Percentiles rank a stretch among this genome's conserved stretches.
These are phyloP conservation scores for Pocillopora verrucosa DNA, from an alignment of 64 coral and sea anemone species.

Conservation along the genomic window DNA sequence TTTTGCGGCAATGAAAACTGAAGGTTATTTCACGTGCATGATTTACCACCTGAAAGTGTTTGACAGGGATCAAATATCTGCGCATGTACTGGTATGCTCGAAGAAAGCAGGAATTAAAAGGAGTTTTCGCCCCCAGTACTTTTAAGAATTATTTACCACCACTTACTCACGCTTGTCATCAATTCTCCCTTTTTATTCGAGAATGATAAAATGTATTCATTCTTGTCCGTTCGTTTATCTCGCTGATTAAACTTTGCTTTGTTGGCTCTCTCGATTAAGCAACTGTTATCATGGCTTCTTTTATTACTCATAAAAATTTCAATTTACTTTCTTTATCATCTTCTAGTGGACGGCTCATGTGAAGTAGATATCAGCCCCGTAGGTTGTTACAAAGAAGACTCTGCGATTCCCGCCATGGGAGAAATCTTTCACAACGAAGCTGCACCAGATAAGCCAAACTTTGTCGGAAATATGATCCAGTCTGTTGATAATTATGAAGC, in stretches of 20 bases:
- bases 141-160: no score
- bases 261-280: not conserved
- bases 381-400: constrained; percentile 42
- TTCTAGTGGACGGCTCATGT: constrained; percentile 7
- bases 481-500: not conserved
- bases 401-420: not conserved
- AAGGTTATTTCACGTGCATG: no score
- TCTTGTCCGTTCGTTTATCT: no score
- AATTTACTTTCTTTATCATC: not conserved
- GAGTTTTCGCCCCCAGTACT: no score
- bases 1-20: no score
- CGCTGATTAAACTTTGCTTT: not conserved
- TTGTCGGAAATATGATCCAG: not conserved
- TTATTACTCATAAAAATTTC: not conserved
- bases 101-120: no score
- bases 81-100: no score
- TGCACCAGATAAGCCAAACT: not conserved
- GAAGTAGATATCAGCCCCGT: constrained; percentile 32
- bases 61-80: no score
- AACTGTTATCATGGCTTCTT: not conserved
- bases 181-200: no score
- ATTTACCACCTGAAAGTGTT: no score
- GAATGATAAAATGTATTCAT: no score
- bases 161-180: no score
- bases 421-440: constrained; percentile 30